phyloP scores from a whole-genome alignment of 2,113 vertebrate species.

The Equus przewalskii region DNA sequence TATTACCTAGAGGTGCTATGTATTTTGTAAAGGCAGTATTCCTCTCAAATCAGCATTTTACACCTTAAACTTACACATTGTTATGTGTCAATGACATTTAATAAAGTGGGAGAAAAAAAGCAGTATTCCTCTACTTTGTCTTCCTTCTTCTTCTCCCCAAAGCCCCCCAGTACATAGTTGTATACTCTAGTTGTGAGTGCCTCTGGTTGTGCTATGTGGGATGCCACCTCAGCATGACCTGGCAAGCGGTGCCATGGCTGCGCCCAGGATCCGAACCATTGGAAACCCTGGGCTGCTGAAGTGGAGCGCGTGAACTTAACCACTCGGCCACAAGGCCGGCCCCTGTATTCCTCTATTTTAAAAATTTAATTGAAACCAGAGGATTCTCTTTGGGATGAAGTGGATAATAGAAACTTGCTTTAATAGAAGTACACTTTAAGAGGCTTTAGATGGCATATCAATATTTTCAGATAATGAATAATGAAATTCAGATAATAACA shows the following conservation, averaged over 20 bases:
- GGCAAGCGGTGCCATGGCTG: no score
- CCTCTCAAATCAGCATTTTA: slow-evolving; percentile 2
- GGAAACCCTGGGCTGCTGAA: no score
- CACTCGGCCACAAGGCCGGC: no score
- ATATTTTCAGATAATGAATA: slow-evolving; percentile 58
- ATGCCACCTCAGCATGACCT: no score
- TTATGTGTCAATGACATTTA: background rate
- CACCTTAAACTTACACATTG: slow-evolving; percentile 2
- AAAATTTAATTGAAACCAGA: slow-evolving; percentile 20
- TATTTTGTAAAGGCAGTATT: slow-evolving; percentile 24
- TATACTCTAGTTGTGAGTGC: no score
- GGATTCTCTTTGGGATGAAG: background rate
- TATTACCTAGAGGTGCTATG: background rate
- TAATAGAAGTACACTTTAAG: slow-evolving; percentile 15
- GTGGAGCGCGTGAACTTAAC: no score
- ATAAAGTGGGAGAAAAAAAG: background rate
- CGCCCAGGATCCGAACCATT: no score
- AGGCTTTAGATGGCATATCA: slow-evolving; percentile 7
- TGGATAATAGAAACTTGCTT: background rate
- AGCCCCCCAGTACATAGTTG: no score
- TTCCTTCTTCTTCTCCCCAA: no score
- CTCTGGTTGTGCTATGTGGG: no score
- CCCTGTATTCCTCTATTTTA: slow-evolving; percentile 7
- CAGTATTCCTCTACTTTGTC: slow-evolving; percentile 3
- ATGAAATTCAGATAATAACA: slow-evolving; percentile 9